Conservation (phyloP, 2,888 invertebrate species). For the Tipula unca region DNA sequence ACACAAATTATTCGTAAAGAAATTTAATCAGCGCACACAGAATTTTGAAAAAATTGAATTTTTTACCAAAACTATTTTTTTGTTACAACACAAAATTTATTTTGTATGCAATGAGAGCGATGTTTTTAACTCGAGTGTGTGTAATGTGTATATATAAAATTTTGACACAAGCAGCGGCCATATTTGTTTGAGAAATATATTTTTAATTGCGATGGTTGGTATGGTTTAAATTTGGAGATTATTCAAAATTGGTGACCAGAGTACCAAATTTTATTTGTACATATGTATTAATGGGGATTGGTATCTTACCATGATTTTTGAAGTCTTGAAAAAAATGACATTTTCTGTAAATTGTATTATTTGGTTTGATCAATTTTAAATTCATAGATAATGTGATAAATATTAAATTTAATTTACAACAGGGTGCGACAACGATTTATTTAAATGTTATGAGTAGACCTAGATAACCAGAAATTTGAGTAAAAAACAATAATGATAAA, state of each 20-base stretch:
- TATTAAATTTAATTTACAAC: too few species aligned
- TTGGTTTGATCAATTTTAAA: neutral
- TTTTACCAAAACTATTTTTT: neutral
- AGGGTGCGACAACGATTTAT: too few species aligned
- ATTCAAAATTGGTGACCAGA: neutral
- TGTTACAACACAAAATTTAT: neutral
- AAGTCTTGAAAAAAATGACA: neutral
- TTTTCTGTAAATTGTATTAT: neutral
- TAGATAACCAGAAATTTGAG: too few species aligned
- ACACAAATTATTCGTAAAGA: neutral
- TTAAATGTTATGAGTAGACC: too few species aligned
- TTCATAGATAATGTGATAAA: neutral
- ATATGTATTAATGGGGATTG: neutral
- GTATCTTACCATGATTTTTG: neutral
- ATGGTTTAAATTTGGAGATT: neutral
- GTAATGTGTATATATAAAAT: neutral
- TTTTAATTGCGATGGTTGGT: neutral
- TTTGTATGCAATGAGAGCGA: neutral
- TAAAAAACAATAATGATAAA: too few species aligned
- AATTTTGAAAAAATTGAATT: neutral
- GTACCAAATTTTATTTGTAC: neutral
- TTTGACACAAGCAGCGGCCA: neutral
- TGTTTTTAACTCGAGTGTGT: neutral
- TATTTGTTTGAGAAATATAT: neutral
- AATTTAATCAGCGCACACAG: neutral